Evolutionary conservation across 2,888 invertebrate genomes (phyloP), one percentile per base, ranked within the genome.

Genomic region (Megalurothrips usitatus): DNA sequence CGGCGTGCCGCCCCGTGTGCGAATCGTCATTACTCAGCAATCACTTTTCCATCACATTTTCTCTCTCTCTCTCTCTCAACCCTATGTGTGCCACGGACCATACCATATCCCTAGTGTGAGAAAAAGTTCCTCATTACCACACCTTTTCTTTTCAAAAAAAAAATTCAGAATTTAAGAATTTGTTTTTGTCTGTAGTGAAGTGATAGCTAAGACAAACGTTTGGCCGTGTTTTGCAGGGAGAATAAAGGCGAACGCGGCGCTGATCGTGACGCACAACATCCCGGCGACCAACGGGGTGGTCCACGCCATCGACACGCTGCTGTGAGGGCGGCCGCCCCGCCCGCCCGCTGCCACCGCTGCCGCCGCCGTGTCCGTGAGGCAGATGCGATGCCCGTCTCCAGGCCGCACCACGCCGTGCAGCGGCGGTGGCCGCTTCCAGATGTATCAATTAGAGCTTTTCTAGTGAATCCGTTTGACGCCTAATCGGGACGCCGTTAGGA

Each of bases 271-370:
- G 80, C 94, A 94, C 87, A 95, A 96, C 87, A 94, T 95, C 84
- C 95, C 96, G 80, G 92, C 95, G 80, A 95, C 95, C 81, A 96
- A 96, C 87, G 95, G 96, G 84, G 95, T 96, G 82, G 92, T 96
- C 85, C 95, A 96, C 87, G 95, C 94, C 14, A 89, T 95, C 83
- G 95, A 96, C 85, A 89, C 90, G 48, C 89, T 92, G 78, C 88
- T 93, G 83, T 92, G 12, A 26, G 10, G 68, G 10, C n/a, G 9
- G 11, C n/a, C n/a, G n/a, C n/a, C n/a, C n/a, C n/a, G n/a, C n/a
- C 11, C 68, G 4, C n/a, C 8, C 26, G 1, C 68, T 3, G 26
- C 26, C n/a, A 10, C 10, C 9, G 0, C 23, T 26, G 26, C 26
- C 9, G 26, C 12, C 10, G 19, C 10, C 34, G 3, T 43, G 34